These are phyloP conservation scores for Eugnorisma glareosa DNA, from an alignment of 2,888 invertebrate genomes.

Conservation along the genomic window DNA sequence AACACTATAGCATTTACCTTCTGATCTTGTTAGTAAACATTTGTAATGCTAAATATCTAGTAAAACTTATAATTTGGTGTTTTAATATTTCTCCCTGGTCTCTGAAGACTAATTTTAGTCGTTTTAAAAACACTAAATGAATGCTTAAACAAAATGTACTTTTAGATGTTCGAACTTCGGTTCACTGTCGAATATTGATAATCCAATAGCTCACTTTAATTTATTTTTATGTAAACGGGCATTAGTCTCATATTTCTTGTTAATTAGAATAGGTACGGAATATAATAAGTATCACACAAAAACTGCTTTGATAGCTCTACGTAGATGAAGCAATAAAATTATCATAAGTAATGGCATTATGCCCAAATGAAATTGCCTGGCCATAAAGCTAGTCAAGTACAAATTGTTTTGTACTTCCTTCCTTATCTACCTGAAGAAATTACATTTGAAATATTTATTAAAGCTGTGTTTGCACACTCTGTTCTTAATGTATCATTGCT, in stretches of 20 bases:
- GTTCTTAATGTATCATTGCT: conserved; percentile 52
- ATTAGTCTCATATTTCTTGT: neutral
- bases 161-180: neutral
- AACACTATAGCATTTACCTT: neutral
- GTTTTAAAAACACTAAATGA: neutral
- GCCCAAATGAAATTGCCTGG: conserved; percentile 55
- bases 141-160: neutral
- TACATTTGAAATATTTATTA: conserved; percentile 55
- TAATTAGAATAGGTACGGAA: conserved; percentile 7
- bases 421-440: conserved; percentile 28
- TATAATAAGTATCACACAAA: conserved; percentile 5
- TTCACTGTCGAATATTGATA: neutral
- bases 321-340: conserved; percentile 48
- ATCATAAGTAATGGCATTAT: conserved; percentile 53
- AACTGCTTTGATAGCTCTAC: conserved; percentile 33
- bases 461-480: conserved; percentile 49
- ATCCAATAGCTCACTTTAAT: neutral
- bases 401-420: conserved; percentile 50
- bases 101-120: too few relatives aligned
- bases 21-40: neutral
- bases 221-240: neutral
- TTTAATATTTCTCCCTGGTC: too few relatives aligned
- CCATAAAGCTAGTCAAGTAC: conserved; percentile 46
- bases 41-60: neutral
- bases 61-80: neutral